Evolutionary conservation across 2,888 invertebrate species (phyloP).

Genomic region (Tolmerus cingulatus): DNA sequence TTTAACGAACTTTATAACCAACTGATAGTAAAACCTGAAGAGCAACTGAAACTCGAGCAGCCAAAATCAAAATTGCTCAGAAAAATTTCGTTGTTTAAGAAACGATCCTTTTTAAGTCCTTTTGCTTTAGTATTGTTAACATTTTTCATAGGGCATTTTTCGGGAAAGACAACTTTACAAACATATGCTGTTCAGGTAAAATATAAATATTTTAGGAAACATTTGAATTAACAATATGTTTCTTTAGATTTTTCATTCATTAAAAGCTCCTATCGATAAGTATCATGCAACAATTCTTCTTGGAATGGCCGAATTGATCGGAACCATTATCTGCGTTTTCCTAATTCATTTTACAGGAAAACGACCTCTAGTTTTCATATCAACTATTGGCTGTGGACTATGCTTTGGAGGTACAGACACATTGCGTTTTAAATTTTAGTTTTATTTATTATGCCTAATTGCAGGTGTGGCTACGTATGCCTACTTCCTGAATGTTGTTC

Average conservation of each 20-base stretch:
- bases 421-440: not conserved
- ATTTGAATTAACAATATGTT: not conserved
- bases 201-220: not conserved
- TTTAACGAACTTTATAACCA: slow-evolving; percentile 60
- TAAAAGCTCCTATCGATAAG: slow-evolving; percentile 78
- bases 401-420: slow-evolving; percentile 67
- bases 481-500: slow-evolving; percentile 60
- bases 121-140: slow-evolving; percentile 71
- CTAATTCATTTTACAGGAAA: slow-evolving; percentile 79
- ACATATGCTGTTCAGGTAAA: slow-evolving; percentile 73
- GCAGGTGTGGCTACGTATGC: slow-evolving; percentile 59
- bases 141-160: slow-evolving; percentile 79
- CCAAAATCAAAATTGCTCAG: slow-evolving; percentile 50
- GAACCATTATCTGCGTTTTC: slow-evolving; percentile 71
- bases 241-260: slow-evolving; percentile 71
- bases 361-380: slow-evolving; percentile 72
- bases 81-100: slow-evolving; percentile 64
- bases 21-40: slow-evolving; percentile 56
- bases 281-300: slow-evolving; percentile 78
- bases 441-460: not conserved
- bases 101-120: slow-evolving; percentile 73
- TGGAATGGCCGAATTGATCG: slow-evolving; percentile 75
- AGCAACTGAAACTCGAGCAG: slow-evolving; percentile 54
- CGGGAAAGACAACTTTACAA: slow-evolving; percentile 77
- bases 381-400: slow-evolving; percentile 71